Percentiles rank a stretch among this genome's conserved stretches.
Evolutionary conservation across 2,113 vertebrate species (phyloP).

Genomic region (Anguilla rostrata): DNA sequence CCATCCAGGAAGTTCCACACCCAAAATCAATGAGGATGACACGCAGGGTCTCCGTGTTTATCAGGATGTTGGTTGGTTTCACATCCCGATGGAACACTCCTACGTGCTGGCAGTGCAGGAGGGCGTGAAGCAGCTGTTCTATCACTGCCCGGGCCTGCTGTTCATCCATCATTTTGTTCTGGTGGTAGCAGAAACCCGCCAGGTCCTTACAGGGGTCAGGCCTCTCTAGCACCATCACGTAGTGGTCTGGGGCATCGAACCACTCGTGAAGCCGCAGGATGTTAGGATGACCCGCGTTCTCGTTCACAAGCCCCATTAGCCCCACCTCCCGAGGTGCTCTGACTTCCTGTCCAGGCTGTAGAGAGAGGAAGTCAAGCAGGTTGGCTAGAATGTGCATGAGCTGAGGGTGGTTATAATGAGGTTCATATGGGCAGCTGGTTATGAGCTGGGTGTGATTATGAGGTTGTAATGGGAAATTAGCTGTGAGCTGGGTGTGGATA

Average conservation of each 20-base stretch:
- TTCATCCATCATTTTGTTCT: constrained; percentile 31
- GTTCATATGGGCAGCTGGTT: too few species aligned
- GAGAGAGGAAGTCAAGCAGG: too few species aligned
- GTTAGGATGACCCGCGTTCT: constrained; percentile 29
- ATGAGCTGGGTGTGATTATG: too few species aligned
- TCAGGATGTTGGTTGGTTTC: constrained; percentile 67
- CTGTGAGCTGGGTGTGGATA: neutral
- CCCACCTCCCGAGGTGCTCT: constrained; percentile 47
- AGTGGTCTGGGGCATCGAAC: constrained; percentile 45
- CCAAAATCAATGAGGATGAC: too few species aligned
- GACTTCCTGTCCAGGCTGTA: constrained; percentile 34
- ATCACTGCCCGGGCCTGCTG: constrained; percentile 36
- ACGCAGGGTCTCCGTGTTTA: too few species aligned
- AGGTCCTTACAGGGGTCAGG: constrained; percentile 46
- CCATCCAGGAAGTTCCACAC: constrained; percentile 48
- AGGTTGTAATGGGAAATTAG: neutral
- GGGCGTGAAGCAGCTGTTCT: constrained; percentile 43
- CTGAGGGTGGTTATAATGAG: too few species aligned
- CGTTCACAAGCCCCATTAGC: constrained; percentile 44
- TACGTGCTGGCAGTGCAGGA: constrained; percentile 43
- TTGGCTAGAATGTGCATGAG: too few species aligned
- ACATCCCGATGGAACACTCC: constrained; percentile 52
- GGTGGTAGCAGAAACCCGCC: constrained; percentile 42
- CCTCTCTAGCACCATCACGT: constrained; percentile 47
- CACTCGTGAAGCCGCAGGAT: constrained; percentile 51